Conservation (phyloP, 2,113 vertebrate species). For the Prunella himalayana region DNA sequence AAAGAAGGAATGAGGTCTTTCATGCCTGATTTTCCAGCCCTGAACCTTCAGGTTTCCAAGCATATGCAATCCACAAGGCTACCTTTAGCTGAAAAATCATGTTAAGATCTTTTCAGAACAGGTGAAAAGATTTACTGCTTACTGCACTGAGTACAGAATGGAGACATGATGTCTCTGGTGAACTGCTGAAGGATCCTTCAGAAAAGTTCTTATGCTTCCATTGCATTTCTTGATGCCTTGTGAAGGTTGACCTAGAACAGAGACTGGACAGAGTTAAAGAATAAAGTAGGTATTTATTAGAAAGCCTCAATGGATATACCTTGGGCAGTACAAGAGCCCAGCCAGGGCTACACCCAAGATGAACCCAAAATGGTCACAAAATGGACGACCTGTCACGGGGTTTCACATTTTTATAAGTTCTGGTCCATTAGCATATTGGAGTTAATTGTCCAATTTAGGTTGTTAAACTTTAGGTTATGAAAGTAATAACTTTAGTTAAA, state of each 20-base stretch:
- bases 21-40: not conserved
- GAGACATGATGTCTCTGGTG: not conserved
- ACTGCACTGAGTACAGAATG: not conserved
- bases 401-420: not conserved
- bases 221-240: not conserved
- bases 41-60: not conserved
- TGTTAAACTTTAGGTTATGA: not conserved
- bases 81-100: not conserved
- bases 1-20: not conserved
- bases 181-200: not conserved
- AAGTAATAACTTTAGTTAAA: not conserved
- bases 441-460: not conserved
- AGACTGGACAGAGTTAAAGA: not conserved
- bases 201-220: not conserved
- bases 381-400: accelerated
- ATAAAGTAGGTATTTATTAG: not conserved
- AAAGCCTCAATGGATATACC: not conserved
- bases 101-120: not conserved
- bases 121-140: not conserved
- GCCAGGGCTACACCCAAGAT: not conserved
- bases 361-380: not conserved
- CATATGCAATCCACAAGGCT: not conserved
- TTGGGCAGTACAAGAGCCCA: not conserved
- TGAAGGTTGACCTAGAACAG: not conserved
- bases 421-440: not conserved